phyloP scores from a whole-genome alignment of 2,797 vertebrate species.

The Zenarchopterus dispar region DNA sequence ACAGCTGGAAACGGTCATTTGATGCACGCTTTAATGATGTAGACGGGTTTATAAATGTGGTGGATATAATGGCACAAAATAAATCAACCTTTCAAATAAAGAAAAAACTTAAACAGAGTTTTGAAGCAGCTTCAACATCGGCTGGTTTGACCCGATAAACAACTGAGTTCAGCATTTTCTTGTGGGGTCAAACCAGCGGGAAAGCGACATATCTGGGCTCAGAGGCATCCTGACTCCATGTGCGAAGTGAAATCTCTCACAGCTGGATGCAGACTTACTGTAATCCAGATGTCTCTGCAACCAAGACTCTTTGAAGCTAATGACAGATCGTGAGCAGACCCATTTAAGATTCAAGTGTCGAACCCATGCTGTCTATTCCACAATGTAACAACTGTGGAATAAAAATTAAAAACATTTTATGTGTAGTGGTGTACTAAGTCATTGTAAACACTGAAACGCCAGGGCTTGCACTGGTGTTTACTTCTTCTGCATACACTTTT shows the following conservation, averaged over 20 bases:
- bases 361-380: not conserved
- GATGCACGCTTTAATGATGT: too few relatives aligned
- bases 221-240: slow-evolving; percentile 7
- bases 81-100: too few relatives aligned
- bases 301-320: slow-evolving; percentile 1
- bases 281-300: slow-evolving; percentile 9
- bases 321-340: not conserved
- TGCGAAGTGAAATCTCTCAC: slow-evolving; percentile 6
- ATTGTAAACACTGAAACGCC: too few relatives aligned
- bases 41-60: too few relatives aligned
- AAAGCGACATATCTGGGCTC: slow-evolving; percentile 4
- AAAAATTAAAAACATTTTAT: too few relatives aligned
- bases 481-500: not conserved
- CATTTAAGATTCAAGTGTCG: slow-evolving; percentile 5
- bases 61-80: too few relatives aligned
- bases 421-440: too few relatives aligned
- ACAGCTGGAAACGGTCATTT: too few relatives aligned
- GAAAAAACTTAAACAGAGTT: too few relatives aligned
- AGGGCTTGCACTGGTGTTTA: not conserved
- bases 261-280: slow-evolving; percentile 17
- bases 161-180: too few relatives aligned
- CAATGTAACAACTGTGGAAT: not conserved
- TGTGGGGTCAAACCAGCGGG: slow-evolving; percentile 1
- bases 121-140: too few relatives aligned
- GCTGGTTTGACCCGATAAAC: too few relatives aligned